A percentile compares a stretch with the other conserved stretches of the same genome.
Conservation (phyloP, 2,888 invertebrate genomes). For the Dasypolia templi region DNA sequence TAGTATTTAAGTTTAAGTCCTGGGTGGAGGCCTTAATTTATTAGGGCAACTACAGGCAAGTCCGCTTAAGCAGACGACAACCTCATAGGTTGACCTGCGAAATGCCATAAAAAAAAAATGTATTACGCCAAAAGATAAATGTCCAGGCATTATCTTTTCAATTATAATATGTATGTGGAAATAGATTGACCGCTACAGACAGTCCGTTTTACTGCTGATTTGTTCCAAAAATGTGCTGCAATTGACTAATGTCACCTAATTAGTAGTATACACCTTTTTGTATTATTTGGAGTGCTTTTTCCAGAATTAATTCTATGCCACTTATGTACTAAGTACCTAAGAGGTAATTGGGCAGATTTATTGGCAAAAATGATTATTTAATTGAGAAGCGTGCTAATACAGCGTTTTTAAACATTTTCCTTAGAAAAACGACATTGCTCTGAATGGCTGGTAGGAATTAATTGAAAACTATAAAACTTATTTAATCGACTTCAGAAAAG, state of each 20-base stretch:
- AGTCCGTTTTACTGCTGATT: constrained; percentile 47
- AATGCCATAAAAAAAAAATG: too few relatives aligned
- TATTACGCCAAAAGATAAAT: constrained; percentile 26
- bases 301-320: neutral
- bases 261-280: neutral
- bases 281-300: neutral
- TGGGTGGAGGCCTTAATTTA: too few relatives aligned
- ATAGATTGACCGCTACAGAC: constrained; percentile 38
- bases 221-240: constrained; percentile 33
- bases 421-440: too few relatives aligned
- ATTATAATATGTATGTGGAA: constrained; percentile 48
- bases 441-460: too few relatives aligned
- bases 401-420: too few relatives aligned
- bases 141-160: constrained; percentile 21
- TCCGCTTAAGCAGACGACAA: too few relatives aligned
- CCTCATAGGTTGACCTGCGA: too few relatives aligned
- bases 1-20: too few relatives aligned
- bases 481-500: too few relatives aligned
- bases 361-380: neutral
- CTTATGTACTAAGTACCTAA: accelerated
- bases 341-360: neutral
- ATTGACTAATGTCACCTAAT: constrained; percentile 30
- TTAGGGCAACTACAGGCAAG: too few relatives aligned
- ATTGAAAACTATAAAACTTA: too few relatives aligned
- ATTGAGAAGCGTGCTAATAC: neutral